A percentile compares a stretch with the other conserved stretches of the same genome.
Evolutionary conservation across 2,113 vertebrate species (phyloP).

Genomic region (Xenus cinereus): DNA sequence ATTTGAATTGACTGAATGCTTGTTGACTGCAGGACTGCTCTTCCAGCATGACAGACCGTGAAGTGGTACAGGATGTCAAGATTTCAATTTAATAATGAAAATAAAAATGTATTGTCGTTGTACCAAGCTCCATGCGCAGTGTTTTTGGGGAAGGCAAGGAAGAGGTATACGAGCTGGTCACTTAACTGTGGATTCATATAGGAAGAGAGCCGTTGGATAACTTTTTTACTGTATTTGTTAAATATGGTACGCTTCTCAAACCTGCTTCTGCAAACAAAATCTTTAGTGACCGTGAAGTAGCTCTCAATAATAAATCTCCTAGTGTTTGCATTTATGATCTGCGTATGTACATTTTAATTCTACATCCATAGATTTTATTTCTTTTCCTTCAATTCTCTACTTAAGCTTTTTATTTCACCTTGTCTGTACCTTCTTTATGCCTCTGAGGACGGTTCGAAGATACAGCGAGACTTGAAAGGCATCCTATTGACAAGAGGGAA

Average conservation of each 20-base stretch:
- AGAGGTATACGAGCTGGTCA: background rate
- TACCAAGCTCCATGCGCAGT: background rate
- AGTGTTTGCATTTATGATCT: background rate
- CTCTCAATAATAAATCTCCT: background rate
- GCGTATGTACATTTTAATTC: background rate
- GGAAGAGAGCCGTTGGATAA: background rate
- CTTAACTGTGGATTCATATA: rapidly evolving
- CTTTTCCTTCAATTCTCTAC: background rate
- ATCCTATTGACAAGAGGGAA: background rate
- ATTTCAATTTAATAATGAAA: background rate
- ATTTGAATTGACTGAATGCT: background rate
- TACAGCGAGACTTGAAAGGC: background rate
- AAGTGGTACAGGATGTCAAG: background rate
- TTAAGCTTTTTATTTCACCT: background rate
- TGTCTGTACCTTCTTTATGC: background rate
- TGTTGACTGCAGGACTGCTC: background rate
- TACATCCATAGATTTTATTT: background rate
- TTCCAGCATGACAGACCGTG: background rate
- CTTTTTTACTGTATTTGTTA: background rate
- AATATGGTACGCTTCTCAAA: background rate
- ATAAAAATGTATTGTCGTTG: background rate
- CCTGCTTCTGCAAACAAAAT: background rate
- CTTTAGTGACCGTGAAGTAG: background rate
- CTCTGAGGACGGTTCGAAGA: background rate
- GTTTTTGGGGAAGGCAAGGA: background rate